Percentiles rank a stretch among this genome's conserved stretches.
Evolutionary conservation across 2,797 vertebrate genomes (phyloP).

Genomic region (Hydrolagus colliei): DNA sequence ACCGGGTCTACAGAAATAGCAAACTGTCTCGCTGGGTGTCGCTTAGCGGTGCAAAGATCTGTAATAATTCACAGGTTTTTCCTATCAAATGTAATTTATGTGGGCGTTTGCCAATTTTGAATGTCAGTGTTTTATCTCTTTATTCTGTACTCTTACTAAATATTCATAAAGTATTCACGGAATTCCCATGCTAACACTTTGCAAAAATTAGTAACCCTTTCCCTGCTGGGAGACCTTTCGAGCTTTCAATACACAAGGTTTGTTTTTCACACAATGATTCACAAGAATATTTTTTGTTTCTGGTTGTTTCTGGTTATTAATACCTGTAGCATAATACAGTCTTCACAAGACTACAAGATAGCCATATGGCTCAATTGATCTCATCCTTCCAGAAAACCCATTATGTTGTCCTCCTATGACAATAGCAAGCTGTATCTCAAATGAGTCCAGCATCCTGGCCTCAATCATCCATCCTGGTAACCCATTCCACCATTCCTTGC

Average conservation of each 20-base stretch:
- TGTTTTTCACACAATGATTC: background rate
- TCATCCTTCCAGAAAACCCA: too few species aligned
- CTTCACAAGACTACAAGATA: too few species aligned
- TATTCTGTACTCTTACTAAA: constrained; percentile 1
- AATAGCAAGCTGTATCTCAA: too few species aligned
- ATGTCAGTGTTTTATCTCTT: background rate
- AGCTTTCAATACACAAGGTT: background rate
- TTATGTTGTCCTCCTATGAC: too few species aligned
- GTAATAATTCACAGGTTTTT: background rate
- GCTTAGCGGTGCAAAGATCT: too few species aligned
- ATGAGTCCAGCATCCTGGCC: too few species aligned
- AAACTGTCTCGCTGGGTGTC: background rate
- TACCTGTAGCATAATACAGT: too few species aligned
- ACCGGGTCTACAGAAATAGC: background rate
- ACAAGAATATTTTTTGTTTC: background rate
- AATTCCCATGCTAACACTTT: background rate
- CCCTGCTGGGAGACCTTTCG: background rate
- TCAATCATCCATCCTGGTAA: too few species aligned
- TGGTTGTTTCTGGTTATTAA: background rate
- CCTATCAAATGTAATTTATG: background rate
- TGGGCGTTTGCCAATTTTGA: background rate
- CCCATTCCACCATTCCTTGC: too few species aligned
- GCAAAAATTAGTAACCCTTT: constrained; percentile 1
- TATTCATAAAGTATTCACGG: constrained; percentile 1
- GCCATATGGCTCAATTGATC: too few species aligned